phyloP scores from a whole-genome alignment of 2,113 vertebrate genomes.

The Oophaga pumilio region DNA sequence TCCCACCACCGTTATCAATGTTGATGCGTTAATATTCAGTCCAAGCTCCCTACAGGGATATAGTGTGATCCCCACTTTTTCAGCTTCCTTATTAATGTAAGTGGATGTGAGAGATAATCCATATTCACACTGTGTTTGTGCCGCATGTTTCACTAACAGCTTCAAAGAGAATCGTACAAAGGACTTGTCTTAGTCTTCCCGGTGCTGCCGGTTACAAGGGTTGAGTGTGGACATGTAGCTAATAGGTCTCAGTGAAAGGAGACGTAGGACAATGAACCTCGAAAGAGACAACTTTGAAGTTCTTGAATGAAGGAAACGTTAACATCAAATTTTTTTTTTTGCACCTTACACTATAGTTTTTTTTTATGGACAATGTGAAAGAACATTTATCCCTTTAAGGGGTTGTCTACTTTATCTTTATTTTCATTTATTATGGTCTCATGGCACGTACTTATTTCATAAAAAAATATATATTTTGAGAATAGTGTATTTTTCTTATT shows the following conservation, averaged over 20 bases:
- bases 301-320: neutral
- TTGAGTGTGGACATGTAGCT: neutral
- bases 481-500: no score
- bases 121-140: constrained; percentile 34
- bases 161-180: constrained; percentile 45
- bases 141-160: constrained; percentile 37
- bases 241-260: neutral
- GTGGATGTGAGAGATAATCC: constrained; percentile 44
- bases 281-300: neutral
- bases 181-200: constrained; percentile 13
- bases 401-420: no score
- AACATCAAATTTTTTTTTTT: neutral
- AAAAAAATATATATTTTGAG: no score
- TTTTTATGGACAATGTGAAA: neutral
- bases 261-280: neutral
- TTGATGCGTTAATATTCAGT: constrained; percentile 20
- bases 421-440: no score
- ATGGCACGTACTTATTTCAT: no score
- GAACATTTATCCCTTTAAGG: no score
- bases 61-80: neutral
- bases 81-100: constrained; percentile 31
- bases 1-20: constrained; percentile 29
- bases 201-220: neutral
- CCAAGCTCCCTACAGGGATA: constrained; percentile 34
- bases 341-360: neutral